Evolutionary conservation across 2,113 vertebrate species (phyloP), one percentile per base, ranked within the genome.

Genomic region (Gambusia affinis): DNA sequence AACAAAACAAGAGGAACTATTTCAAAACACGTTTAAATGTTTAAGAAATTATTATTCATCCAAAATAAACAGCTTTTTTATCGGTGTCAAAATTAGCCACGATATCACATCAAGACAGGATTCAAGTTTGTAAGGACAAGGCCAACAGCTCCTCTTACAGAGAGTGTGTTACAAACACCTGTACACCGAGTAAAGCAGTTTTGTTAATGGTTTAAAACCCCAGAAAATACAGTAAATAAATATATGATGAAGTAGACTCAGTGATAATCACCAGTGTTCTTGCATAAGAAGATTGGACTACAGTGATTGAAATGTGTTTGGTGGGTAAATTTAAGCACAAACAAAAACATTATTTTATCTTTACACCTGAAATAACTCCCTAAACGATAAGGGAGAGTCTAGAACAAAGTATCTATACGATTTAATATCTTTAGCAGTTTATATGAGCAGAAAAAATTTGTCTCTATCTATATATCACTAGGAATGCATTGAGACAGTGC

Each of bases 1-100:
- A 73, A 67, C n/a, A 70, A 73, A 73, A 75, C 72, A 75, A 72
- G 42, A 57, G 62, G 8, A 63, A 15, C 78, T 60, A 33, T 72
- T 65, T 69, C 75, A 27, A 24, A 68, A 12, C 63, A 66, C 10
- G 37, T 70, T n/a, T 66, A 71, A 14, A 67, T 47, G 60, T 30
- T 66, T 78, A 81, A 42, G 33, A 42, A 12, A 64, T 6, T 29
- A 72, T 31, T 27, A 80, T 74, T 84, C 4, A 67, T 64, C 17
- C 30, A 72, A 74, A 39, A 79, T 76, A 15, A 64, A 8, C 29
- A 0, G 4, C 0, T 1, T 33, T 33, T 75, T 60, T 17, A 54
- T 12, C 2, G 35, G 30, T 24, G 31, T 64, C 12, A 35, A 37
- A 73, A 78, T 12, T 3, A 65, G 10, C 44, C 6, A 33, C 64